These are phyloP conservation scores for Copidosoma floridanum DNA, from an alignment of 1,140 invertebrate genomes.

Conservation along the genomic window DNA sequence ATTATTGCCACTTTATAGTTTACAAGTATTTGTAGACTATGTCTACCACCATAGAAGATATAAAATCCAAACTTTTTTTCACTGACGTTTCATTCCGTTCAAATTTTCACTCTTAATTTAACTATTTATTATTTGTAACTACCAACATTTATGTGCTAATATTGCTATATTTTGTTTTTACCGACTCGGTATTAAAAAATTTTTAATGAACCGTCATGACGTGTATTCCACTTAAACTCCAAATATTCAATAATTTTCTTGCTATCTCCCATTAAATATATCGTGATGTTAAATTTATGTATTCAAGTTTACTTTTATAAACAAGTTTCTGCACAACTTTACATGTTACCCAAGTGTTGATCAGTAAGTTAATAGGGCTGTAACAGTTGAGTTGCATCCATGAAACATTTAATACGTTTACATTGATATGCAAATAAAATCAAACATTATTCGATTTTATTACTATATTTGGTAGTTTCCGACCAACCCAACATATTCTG, in stretches of 20 bases:
- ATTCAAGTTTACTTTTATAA: constrained; percentile 10
- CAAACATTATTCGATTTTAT: constrained; percentile 11
- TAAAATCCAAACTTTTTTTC: constrained; percentile 12
- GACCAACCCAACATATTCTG: constrained; percentile 6
- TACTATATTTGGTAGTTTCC: constrained; percentile 4
- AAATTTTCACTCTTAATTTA: neutral
- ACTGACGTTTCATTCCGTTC: neutral
- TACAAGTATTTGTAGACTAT: constrained; percentile 12
- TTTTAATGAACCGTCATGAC: constrained; percentile 13
- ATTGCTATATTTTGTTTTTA: constrained; percentile 48
- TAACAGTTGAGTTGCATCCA: too few relatives aligned
- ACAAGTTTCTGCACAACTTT: constrained; percentile 16
- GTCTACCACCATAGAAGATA: constrained; percentile 20
- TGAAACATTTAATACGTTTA: too few relatives aligned
- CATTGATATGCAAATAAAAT: too few relatives aligned
- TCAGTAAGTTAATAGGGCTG: too few relatives aligned
- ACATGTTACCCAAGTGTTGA: too few relatives aligned
- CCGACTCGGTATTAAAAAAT: too few relatives aligned
- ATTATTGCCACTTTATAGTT: constrained; percentile 26
- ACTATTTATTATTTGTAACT: constrained; percentile 9
- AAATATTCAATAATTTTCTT: constrained; percentile 28
- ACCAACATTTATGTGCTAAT: constrained; percentile 44
- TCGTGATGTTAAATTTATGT: constrained; percentile 12
- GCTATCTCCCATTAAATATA: constrained; percentile 1
- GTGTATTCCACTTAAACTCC: constrained; percentile 22